Base-by-base conservation (phyloP, 92 coral and sea anemone species). In the Siderastrea siderea region DNA sequence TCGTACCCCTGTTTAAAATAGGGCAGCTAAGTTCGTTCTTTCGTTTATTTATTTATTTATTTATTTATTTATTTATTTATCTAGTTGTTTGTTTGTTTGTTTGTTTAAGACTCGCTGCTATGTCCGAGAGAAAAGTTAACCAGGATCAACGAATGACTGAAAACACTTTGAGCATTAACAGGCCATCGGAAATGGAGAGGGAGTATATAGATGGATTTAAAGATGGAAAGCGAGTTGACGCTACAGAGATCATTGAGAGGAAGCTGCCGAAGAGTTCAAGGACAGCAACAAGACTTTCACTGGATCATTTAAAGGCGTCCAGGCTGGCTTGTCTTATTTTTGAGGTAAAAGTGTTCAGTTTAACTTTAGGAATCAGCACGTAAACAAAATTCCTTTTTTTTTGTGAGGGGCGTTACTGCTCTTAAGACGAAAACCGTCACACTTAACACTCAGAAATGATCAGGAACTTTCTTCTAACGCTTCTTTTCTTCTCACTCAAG, bases 271-370 rank as follows among this genome's bases (percentile, higher is more conserved):
- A 5, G 6, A 43, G 66, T 55, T 5, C 17, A 19, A 55, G 5
- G 10, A 19, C 66, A 43, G 63, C 57, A 60, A 0, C 6, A 8
- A 55, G 14, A 44, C 50, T n/a, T 14, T 9, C 65, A 47, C 15
- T 1, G 16, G 71, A 49, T 16, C 71, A 16, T 3, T 15, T 63
- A 5, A 48, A 63, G 52, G 71, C 71, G 14, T 78, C 71, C 15
- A 62, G 82, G 71, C 54, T 78, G 14, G 69, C 82, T 16, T 78
- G 71, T 58, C 60, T 62, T 5, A 61, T 78, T 47, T 78, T 78
- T 47, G 82, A 78, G 71, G 82, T 78, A 43, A 1, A 1, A 13
- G 12, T 60, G 2, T n/a, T 17, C n/a, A n/a, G n/a, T n/a, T n/a
- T n/a, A n/a, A n/a, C n/a, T n/a, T n/a, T n/a, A n/a, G n/a, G n/a